These are phyloP conservation scores for Drosophila mojavensis DNA, from an alignment of 1,140 invertebrate genomes.

Conservation along the genomic window DNA sequence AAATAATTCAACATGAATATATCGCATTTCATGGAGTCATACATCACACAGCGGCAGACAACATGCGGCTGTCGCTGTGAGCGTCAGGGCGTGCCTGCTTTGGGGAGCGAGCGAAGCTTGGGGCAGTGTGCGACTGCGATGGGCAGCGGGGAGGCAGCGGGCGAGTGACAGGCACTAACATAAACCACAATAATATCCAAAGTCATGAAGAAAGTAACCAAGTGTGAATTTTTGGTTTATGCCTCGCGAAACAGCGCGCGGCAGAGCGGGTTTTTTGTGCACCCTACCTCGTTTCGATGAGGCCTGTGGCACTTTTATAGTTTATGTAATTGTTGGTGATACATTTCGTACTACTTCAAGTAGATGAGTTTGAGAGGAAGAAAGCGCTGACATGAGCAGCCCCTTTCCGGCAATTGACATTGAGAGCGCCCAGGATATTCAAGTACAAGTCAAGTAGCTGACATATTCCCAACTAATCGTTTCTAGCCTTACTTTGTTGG, in stretches of 20 bases:
- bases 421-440: too few relatives aligned
- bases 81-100: constrained; percentile 26
- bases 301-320: not conserved
- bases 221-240: constrained; percentile 82
- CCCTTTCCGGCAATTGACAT: too few relatives aligned
- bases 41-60: constrained; percentile 65
- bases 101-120: constrained; percentile 4
- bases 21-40: constrained; percentile 82
- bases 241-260: constrained; percentile 59
- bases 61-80: constrained; percentile 26
- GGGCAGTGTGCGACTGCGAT: not conserved
- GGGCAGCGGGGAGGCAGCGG: too few relatives aligned
- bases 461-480: too few relatives aligned
- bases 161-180: constrained; percentile 81
- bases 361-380: too few relatives aligned
- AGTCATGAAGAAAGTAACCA: constrained; percentile 82
- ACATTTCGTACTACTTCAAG: too few relatives aligned
- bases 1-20: constrained; percentile 82
- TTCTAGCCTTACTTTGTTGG: too few relatives aligned
- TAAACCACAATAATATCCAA: constrained; percentile 83
- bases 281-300: constrained; percentile 2
- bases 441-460: too few relatives aligned
- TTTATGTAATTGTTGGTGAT: not conserved
- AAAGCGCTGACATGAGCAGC: too few relatives aligned
- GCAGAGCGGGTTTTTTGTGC: constrained; percentile 2